Evolutionary conservation across 2,888 invertebrate species (phyloP), one percentile per base, ranked within the genome.

Genomic region (Mylabris sibirica): DNA sequence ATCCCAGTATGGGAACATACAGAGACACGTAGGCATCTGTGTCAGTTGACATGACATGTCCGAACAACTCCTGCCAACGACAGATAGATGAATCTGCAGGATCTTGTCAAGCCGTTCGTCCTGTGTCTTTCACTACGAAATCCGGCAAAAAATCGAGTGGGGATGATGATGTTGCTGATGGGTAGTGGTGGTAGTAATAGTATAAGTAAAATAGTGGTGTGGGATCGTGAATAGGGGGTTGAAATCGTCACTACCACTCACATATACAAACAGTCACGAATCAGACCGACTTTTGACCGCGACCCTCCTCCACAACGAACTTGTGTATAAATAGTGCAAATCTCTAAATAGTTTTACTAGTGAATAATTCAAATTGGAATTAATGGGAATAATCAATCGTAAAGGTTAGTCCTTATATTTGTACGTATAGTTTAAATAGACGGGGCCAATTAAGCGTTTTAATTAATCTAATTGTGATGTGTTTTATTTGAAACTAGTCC

Each of bases 291-390:
- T 80, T 80, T 80, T 79, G 77, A 77, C 77, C 30, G 8, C 30
- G 8, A 30, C 30, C 8, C 8, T 30, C 30, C 3, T 30, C 30
- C 30, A 30, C 4, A 30, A 30, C 30, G 4, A 30, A 3, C 4
- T 30, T 64, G 67, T 63, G 68, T 75, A 79, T 77, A 78, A 80
- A 80, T 80, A 81, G 80, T 81, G 78, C 73, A 78, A 74, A 74
- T 76, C 73, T 72, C 24, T 5, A 49, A 24, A 24, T 24, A 24
- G 20, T 6, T 0, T 17, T 4, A 17, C 44, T 44, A 17, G 17
- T 17, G n/a, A 44, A n/a, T 41, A 41, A n/a, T 11, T 5, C n/a
- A 20, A 1, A 17, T 5, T 17, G 41, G 6, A 38, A 17, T 44
- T 44, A n/a, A 17, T 44, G 41, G 17, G 6, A 1, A 17, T 44